Evolutionary conservation across 2,888 invertebrate genomes (phyloP), one percentile per base, ranked within the genome.

Genomic region (Drosophila suboccidentalis): DNA sequence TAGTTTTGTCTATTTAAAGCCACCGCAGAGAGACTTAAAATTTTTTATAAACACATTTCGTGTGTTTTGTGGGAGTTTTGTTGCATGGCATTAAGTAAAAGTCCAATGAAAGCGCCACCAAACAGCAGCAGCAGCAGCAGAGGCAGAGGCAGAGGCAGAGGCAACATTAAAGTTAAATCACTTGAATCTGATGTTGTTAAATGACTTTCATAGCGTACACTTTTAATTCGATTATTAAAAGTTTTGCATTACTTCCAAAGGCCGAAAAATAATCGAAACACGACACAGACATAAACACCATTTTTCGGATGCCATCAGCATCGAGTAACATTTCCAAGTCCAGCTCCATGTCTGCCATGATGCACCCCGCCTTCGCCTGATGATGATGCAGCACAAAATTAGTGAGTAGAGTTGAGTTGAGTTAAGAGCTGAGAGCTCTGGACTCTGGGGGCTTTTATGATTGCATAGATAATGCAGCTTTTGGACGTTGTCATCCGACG

Each of bases 161-260:
- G 44, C 44, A 44, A n/a, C 44, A 44, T 19, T 22, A 13, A 44
- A 5, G 11, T 44, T 22, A 66, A 70, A 59, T 71, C 75, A 68
- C 50, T 51, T 79, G 22, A 67, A 41, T 58, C 26, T 26, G 6
- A 54, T 59, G 38, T 57, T 38, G 71, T 74, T 71, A 89, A 87
- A 87, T 80, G 82, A 85, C 88, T 89, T 84, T 85, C 78, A 80
- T 39, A 60, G 77, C 66, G 60, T 65, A 71, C 75, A 79, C 88
- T 68, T 84, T 89, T 89, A 88, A 84, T 84, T 84, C 90, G 90
- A 89, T 84, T 84, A 84, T 84, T 85, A 89, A 89, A 82, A 87
- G 88, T 89, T 84, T 84, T 82, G 84, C 88, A 85, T 89, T 86
- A 82, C 88, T 89, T 89, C 90, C 88, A 75, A 78, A 72, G 57